phyloP scores from a whole-genome alignment of 2,888 invertebrate genomes.

The Aelia acuminata region DNA sequence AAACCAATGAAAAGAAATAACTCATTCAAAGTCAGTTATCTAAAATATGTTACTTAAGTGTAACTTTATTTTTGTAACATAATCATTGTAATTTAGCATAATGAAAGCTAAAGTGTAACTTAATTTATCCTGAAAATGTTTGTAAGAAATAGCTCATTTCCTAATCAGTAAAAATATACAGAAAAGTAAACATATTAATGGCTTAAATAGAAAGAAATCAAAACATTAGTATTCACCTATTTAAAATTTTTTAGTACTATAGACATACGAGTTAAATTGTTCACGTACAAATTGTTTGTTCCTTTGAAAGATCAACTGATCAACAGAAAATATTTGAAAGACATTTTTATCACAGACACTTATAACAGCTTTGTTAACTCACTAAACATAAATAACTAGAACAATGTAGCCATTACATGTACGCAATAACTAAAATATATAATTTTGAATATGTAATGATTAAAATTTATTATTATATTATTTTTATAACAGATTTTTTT shows the following conservation, averaged over 20 bases:
- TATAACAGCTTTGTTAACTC: constrained; percentile 45
- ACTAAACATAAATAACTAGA: constrained; percentile 34
- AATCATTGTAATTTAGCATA: neutral
- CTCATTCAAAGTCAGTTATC: neutral
- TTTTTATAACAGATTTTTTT: neutral
- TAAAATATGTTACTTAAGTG: neutral
- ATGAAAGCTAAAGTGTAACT: neutral
- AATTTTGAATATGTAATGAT: neutral
- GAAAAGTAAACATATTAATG: neutral
- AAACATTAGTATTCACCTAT: neutral
- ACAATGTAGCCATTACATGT: constrained; percentile 15
- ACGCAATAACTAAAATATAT: neutral
- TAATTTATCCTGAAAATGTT: neutral
- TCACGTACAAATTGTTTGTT: neutral
- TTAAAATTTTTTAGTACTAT: neutral
- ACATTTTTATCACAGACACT: constrained; percentile 38
- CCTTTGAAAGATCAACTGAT: neutral
- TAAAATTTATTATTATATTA: neutral
- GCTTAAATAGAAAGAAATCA: neutral
- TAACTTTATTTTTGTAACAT: neutral
- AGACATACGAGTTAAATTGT: neutral
- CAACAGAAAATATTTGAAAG: neutral
- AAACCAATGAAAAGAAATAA: neutral
- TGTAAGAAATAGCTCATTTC: neutral
- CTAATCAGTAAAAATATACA: neutral